A percentile compares a stretch with the other conserved stretches of the same genome.
Conservation (phyloP, 2,113 vertebrate genomes). For the Anarrhichthys ocellatus region DNA sequence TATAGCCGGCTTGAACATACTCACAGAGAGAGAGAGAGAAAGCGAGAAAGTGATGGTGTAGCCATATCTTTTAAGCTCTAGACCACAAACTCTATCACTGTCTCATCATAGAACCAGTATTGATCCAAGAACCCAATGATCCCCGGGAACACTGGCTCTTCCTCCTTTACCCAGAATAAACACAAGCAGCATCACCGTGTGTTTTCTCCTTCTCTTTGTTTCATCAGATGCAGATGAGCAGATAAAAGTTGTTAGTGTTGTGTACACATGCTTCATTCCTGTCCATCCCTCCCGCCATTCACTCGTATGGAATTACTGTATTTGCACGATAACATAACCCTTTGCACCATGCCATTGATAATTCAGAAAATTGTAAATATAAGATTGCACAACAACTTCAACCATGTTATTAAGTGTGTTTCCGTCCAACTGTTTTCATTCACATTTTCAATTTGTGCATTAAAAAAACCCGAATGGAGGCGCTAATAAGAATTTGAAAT, state of each 20-base stretch:
- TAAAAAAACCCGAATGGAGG: background rate
- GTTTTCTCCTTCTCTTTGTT: conserved; percentile 22
- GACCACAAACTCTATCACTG: conserved; percentile 77
- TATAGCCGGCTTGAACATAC: background rate
- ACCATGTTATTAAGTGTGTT: background rate
- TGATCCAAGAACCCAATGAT: conserved; percentile 70
- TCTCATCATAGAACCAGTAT: conserved; percentile 75
- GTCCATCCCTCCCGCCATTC: background rate
- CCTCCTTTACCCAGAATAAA: conserved; percentile 55
- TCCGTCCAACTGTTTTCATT: background rate
- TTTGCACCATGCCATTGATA: background rate
- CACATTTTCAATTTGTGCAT: background rate
- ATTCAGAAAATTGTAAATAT: background rate
- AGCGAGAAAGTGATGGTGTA: conserved; percentile 46
- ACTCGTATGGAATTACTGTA: background rate
- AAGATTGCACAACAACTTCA: background rate
- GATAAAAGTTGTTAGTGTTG: conserved; percentile 26
- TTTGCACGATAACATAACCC: background rate
- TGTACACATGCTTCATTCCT: conserved; percentile 4
- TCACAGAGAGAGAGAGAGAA: conserved; percentile 1
- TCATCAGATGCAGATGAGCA: conserved; percentile 48
- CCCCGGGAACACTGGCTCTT: conserved; percentile 62
- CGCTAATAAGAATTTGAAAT: background rate
- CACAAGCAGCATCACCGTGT: conserved; percentile 38
- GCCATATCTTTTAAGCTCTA: conserved; percentile 65